A percentile compares a stretch with the other conserved stretches of the same genome.
Conservation (phyloP, 2,888 invertebrate genomes). For the Lacanobia wlatinum region DNA sequence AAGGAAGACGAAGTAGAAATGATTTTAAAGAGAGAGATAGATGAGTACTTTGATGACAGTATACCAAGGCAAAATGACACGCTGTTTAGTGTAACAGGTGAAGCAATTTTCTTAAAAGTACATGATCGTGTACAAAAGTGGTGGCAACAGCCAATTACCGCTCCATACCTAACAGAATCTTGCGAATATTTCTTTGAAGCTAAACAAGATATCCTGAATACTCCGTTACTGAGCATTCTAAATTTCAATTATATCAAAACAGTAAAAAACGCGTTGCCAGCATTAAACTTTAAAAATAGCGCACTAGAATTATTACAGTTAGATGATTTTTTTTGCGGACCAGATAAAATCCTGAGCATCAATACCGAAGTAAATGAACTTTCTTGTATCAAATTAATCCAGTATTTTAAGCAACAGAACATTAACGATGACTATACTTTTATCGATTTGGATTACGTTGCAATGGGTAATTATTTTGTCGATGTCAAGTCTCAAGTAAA, state of each 20-base stretch:
- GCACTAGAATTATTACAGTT: conserved; percentile 24
- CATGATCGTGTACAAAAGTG: too few species aligned
- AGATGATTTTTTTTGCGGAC: conserved; percentile 16
- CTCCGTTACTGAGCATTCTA: conserved; percentile 41
- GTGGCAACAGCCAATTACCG: too few species aligned
- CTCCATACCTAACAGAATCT: too few species aligned
- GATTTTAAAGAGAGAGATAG: conserved; percentile 59
- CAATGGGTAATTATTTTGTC: conserved; percentile 40
- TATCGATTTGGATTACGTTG: conserved; percentile 52
- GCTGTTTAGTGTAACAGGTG: conserved; percentile 39
- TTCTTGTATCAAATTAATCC: conserved; percentile 50
- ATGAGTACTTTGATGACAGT: conserved; percentile 18
- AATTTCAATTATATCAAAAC: conserved; percentile 41
- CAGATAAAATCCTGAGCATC: conserved; percentile 21
- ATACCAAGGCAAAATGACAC: conserved; percentile 20
- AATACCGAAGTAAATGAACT: conserved; percentile 46
- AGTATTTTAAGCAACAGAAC: conserved; percentile 38
- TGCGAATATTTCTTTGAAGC: too few species aligned
- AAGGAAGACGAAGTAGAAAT: conserved; percentile 61
- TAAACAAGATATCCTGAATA: too few species aligned
- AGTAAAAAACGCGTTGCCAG: conserved; percentile 21
- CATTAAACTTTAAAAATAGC: conserved; percentile 29
- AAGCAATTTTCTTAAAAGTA: conserved; percentile 57
- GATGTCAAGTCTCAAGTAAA: conserved; percentile 31
- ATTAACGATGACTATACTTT: conserved; percentile 27